These are phyloP conservation scores for Trichonephila clavipes DNA, from an alignment of 1,140 invertebrate genomes.

Conservation along the genomic window DNA sequence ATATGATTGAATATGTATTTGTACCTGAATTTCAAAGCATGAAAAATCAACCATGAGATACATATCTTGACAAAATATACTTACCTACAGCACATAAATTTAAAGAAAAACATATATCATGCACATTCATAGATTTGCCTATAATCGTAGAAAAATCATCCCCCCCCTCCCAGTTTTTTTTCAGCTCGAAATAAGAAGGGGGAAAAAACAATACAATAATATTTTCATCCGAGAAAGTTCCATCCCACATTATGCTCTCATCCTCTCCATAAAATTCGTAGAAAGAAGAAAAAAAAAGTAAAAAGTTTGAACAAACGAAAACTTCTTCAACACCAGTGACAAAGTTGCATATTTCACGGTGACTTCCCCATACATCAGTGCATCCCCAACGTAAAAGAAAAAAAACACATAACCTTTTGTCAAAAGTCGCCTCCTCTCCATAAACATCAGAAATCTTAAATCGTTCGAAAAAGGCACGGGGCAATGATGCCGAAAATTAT, in stretches of 20 bases:
- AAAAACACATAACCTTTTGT: conserved; percentile 65
- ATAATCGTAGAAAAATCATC: no score
- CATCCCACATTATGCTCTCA: background rate
- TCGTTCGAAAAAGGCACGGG: conserved; percentile 48
- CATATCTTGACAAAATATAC: no score
- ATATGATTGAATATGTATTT: no score
- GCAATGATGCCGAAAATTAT: conserved; percentile 65
- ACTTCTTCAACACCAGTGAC: conserved; percentile 1
- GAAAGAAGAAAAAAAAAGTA: background rate
- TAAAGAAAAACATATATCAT: no score
- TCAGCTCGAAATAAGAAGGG: background rate
- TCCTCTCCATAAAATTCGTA: background rate
- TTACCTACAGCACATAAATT: no score
- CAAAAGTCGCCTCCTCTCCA: conserved; percentile 5
- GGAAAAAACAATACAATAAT: conserved; percentile 21
- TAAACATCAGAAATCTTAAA: conserved; percentile 30
- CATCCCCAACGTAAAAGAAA: background rate
- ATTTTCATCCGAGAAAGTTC: background rate
- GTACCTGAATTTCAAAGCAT: no score
- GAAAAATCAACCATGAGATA: no score
- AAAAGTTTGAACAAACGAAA: background rate
- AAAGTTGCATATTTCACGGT: background rate
- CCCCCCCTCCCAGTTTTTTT: no score
- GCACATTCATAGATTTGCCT: no score
- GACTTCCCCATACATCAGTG: conserved; percentile 41